Evolutionary conservation across 2,888 invertebrate genomes (phyloP), one percentile per base, ranked within the genome.

Genomic region (Tetragonula carbonaria): DNA sequence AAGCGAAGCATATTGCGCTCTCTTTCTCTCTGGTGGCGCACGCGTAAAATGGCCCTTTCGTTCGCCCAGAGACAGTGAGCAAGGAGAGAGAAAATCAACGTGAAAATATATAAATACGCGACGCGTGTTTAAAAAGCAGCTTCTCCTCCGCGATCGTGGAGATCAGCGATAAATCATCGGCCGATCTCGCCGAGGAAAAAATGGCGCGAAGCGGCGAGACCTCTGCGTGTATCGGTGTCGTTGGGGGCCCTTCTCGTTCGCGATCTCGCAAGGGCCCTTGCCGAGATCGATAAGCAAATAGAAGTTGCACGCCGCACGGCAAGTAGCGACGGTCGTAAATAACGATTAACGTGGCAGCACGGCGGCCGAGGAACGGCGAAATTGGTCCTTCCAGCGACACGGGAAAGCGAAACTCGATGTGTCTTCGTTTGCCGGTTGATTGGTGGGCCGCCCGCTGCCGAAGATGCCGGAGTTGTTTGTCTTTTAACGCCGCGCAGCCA

Each of bases 341-440:
- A 90, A 89, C 87, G 90, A 89, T 89, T 89, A 89, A 82, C 85
- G 85, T 85, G 84, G 84, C 87, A 86, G 76, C 88, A 74, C 33
- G 87, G 82, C 85, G 82, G 68, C 79, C 89, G 80, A 90, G 85
- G 83, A 90, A 83, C 84, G 75, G 78, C 82, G 84, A 90, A 89
- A 89, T 89, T 90, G 89, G 90, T 88, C 89, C 87, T 90, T 85
- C 88, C 85, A 82, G 50, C 82, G 65, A 84, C 84, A 84, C 81
- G 87, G 87, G 81, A 86, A 75, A 82, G 80, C 85, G 86, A 86
- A 80, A 80, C 86, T 75, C 89, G 88, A 90, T 90, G 89, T 86
- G 88, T 89, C 89, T 89, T 90, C 89, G 90, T 89, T 89, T 89
- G 74, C 84, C 23, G 74, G 59, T 82, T 84, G 84, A 90, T 89